Evolutionary conservation across 2,113 vertebrate genomes (phyloP), one percentile per base, ranked within the genome.

Genomic region (Hippocampus guttulatus): DNA sequence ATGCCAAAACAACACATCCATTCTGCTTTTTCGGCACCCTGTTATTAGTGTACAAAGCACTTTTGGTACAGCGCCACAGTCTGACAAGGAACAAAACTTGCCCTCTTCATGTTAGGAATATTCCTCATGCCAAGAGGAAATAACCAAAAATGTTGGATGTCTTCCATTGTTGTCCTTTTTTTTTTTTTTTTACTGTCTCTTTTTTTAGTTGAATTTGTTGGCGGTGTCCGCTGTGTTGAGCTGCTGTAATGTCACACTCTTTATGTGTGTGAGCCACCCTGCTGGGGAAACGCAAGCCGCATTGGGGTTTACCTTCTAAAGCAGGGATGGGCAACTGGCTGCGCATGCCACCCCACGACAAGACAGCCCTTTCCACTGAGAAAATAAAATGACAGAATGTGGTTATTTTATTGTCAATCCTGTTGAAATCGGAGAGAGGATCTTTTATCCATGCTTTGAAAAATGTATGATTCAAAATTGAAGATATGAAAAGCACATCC

Each of bases 121-220:
- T 33, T 33, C 61, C 20, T 11, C 33, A 1, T 40, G 61, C 33
- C 62, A n/a, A 64, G 20, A 43, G 62, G 62, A 64, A 64, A 64
- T 63, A 23, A 40, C 61, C 57, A 27, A 63, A 63, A 63, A 63
- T 43, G 62, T 41, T 64, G 38, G 62, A 64, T 23, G 38, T 41
- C 62, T 41, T 64, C 62, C 62, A 41, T 64, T 64, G 57, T 30
- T 60, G 27, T 33, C 38, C 20, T 63, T 11, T 63, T 20, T 64
- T 43, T 43, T 33, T 38, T 38, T 38, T 38, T 38, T 38, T 5
- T 0, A 30, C 0, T 3, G 40, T 25, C 14, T 45, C n/a, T 64
- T 64, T 64, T 49, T 51, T 6, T 38, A 6, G 40, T 40, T 40
- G 30, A 38, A 18, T 21, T 62, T 60, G 58, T 33, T 60, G 25